Evolutionary conservation across 2,113 vertebrate genomes (phyloP).

Genomic region (Myrmecobius fasciatus): DNA sequence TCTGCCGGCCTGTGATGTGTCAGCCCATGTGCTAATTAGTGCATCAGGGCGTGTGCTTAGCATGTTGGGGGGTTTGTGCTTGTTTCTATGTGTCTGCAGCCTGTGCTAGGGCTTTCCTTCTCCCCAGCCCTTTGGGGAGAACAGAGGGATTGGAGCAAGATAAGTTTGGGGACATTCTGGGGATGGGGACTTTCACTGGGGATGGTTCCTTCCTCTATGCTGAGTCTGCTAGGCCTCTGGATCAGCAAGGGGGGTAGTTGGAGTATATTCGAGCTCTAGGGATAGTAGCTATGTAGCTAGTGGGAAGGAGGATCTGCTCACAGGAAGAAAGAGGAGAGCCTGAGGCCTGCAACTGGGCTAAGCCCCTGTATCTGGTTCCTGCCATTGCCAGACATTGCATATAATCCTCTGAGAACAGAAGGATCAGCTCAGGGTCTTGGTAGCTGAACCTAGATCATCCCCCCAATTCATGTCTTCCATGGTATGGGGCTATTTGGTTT

Average conservation of each 20-base stretch:
- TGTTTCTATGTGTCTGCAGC: slow-evolving; percentile 3
- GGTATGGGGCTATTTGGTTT: background rate
- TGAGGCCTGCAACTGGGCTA: background rate
- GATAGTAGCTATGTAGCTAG: background rate
- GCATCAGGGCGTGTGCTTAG: slow-evolving; percentile 67
- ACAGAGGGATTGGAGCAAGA: background rate
- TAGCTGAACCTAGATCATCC: background rate
- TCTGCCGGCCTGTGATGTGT: slow-evolving; percentile 50
- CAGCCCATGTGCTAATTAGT: slow-evolving; percentile 65
- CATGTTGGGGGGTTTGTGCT: slow-evolving; percentile 36
- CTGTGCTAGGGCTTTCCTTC: slow-evolving; percentile 28
- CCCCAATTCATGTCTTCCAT: background rate
- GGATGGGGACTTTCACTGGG: background rate
- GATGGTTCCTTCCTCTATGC: background rate
- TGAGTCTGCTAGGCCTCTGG: background rate
- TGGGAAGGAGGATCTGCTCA: background rate
- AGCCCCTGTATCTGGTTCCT: background rate
- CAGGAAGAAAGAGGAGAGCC: background rate
- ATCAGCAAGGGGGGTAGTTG: background rate
- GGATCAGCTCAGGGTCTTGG: background rate
- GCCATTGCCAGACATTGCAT: background rate
- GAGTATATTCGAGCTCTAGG: background rate
- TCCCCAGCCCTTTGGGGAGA: slow-evolving; percentile 36
- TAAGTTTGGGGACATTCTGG: background rate
- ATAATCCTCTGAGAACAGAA: background rate